These are phyloP conservation scores for Pinna nobilis DNA, from an alignment of 1,140 invertebrate species.

Conservation along the genomic window DNA sequence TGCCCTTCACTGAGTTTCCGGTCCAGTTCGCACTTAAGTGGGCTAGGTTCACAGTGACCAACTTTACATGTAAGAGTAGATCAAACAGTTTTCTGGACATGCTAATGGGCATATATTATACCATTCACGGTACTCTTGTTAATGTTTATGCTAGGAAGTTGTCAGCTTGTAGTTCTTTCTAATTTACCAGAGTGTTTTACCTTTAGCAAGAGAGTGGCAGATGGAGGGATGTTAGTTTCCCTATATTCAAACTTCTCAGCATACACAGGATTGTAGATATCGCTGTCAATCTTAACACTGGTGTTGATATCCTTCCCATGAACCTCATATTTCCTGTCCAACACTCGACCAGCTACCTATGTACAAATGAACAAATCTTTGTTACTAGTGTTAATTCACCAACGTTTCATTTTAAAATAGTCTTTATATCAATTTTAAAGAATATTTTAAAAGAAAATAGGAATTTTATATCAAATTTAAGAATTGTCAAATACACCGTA, in stretches of 20 bases:
- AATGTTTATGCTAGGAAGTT: no score
- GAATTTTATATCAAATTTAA: no score
- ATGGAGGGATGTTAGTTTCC: conserved; percentile 66
- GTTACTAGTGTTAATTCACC: no score
- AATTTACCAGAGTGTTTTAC: conserved; percentile 37
- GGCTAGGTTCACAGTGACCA: neutral
- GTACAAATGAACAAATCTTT: neutral
- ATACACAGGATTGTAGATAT: conserved; percentile 73
- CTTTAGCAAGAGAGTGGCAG: conserved; percentile 71
- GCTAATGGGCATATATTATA: no score
- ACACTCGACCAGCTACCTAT: conserved; percentile 69
- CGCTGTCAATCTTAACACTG: conserved; percentile 66
- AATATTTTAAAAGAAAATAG: no score
- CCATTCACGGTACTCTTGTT: neutral
- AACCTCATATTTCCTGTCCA: conserved; percentile 67
- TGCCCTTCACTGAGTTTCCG: neutral
- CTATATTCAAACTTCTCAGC: conserved; percentile 69
- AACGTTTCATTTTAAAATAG: no score
- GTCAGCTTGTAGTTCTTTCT: neutral
- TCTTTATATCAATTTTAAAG: no score
- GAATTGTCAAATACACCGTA: no score
- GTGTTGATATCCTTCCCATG: conserved; percentile 69
- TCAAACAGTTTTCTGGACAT: no score
- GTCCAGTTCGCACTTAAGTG: neutral
- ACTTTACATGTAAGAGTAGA: neutral